Base-by-base conservation (phyloP, 2,113 vertebrate genomes). In the Corvus moneduloides region DNA sequence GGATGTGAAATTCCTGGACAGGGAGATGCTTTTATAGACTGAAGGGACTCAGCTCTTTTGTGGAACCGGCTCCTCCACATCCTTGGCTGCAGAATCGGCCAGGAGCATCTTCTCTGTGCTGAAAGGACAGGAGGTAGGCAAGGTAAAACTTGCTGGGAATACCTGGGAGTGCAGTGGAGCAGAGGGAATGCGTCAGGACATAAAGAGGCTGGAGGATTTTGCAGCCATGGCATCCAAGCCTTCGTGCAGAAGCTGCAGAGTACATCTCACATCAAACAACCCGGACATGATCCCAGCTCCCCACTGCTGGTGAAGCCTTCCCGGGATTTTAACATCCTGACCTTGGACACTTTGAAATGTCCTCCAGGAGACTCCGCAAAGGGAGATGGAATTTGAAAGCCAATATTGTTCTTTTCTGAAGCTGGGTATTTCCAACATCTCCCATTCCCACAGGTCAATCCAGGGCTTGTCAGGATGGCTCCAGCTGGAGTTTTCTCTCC, bases 121-220 rank as follows among this genome's bases (percentile, higher is more conserved):
- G 27, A 62, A 71, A 44, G 51, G 37, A 27, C 8, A 19, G n/a
- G 56, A 39, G 46, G 54, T 66, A 66, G 59, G n/a, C 33, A 74
- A 43, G 46, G 18, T 48, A 8, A 27, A 78, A 58, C 6, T 26
- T 5, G 0, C 32, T 41, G 56, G 43, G 46, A 71, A 27, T 67
- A 49, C n/a, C 19, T 81, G 55, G 54, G 48, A 51, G 27, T 32
- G 63, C 28, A 55, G 52, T 12, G 28, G 55, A 64, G 15, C 0
- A 0, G 7, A 35, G 20, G 30, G 9, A 48, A 16, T 44, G 27
- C 0, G 0, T 51, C 51, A 27, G 63, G 54, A 46, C 5, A 3
- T 46, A 22, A 81, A 35, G 18, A 37, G 15, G 33, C 58, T 37
- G 56, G 27, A 58, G 11, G 37, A 27, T 46, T 43, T 22, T 41